These are phyloP conservation scores for Scalopus aquaticus DNA, from an alignment of 2,113 vertebrate genomes.

Conservation along the genomic window DNA sequence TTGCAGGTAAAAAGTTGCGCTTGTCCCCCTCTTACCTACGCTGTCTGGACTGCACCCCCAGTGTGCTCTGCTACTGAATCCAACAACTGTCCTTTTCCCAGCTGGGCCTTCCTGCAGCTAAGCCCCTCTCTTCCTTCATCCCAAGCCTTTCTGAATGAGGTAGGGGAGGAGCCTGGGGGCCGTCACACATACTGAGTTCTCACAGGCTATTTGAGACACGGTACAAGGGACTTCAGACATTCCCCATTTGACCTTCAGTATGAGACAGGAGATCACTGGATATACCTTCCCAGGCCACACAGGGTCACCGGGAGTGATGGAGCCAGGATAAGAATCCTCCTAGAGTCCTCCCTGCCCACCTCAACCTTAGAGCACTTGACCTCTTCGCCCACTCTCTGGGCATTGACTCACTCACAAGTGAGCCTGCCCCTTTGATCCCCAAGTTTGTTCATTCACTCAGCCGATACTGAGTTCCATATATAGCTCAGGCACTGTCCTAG, in stretches of 20 bases:
- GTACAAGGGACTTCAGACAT: background rate
- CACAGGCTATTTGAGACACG: background rate
- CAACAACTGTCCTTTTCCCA: background rate
- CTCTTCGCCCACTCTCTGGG: background rate
- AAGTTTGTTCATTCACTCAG: background rate
- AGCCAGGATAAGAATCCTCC: background rate
- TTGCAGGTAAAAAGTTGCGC: slow-evolving; percentile 89
- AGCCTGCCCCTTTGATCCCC: background rate
- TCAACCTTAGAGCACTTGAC: background rate
- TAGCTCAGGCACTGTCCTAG: background rate
- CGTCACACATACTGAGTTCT: background rate
- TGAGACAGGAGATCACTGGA: background rate
- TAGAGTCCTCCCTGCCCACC: background rate
- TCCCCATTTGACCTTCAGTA: background rate
- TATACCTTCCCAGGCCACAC: background rate
- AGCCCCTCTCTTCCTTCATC: background rate
- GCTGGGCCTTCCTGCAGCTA: background rate
- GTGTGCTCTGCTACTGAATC: background rate
- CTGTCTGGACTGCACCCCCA: background rate
- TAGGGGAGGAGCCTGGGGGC: background rate
- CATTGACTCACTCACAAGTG: background rate
- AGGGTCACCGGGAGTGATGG: background rate
- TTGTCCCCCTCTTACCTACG: background rate
- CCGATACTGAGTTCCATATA: background rate
- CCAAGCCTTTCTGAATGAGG: background rate